Conservation (phyloP, 2,888 invertebrate genomes). For the Tetranychus piercei region DNA sequence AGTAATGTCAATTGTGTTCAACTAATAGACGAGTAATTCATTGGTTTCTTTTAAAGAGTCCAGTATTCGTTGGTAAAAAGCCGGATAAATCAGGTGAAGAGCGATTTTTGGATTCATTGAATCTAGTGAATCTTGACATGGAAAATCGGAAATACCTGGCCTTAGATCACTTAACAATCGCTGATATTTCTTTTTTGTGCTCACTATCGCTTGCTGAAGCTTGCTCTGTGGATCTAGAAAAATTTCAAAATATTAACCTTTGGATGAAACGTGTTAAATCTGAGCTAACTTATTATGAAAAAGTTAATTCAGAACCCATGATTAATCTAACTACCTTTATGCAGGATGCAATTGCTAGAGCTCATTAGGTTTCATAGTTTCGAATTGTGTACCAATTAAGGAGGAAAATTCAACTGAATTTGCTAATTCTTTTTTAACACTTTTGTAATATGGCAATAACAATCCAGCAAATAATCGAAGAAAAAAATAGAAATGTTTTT, state of each 20-base stretch:
- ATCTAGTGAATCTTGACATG: background rate
- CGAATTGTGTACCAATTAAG: no score
- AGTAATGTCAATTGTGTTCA: background rate
- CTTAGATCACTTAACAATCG: background rate
- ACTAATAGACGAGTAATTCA: background rate
- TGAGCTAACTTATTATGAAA: background rate
- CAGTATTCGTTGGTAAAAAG: background rate
- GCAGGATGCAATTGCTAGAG: background rate
- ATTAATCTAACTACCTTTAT: background rate
- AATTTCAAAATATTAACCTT: background rate
- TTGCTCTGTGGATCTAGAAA: background rate
- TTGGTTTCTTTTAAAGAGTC: background rate
- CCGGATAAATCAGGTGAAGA: background rate
- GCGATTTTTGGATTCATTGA: background rate
- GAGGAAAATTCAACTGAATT: no score
- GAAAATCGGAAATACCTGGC: background rate
- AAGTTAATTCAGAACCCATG: background rate
- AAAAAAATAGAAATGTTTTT: no score
- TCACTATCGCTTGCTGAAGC: background rate
- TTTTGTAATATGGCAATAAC: no score
- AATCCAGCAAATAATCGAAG: no score
- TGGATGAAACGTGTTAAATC: background rate
- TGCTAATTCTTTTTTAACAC: no score
- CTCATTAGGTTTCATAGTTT: no score
- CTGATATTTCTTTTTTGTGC: background rate